Base-by-base conservation (phyloP, 2,113 vertebrate species). In the Cercocebus atys region DNA sequence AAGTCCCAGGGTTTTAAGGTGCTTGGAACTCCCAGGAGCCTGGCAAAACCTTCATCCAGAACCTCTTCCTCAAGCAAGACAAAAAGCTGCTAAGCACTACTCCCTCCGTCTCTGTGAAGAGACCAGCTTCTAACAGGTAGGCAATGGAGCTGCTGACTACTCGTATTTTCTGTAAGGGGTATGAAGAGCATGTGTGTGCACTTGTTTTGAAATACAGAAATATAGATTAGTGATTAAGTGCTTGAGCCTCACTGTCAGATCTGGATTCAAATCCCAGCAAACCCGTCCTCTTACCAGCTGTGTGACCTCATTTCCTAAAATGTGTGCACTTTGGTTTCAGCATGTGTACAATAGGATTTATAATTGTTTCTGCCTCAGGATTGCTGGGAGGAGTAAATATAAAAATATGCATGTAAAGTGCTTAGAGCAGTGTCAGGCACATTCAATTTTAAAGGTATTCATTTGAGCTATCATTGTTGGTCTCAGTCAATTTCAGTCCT, bases 121-220 rank as follows among this genome's bases (percentile, higher is more conserved):
- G 57, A 85, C 45, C 38, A 47, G 9, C 92, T 90, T 87, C 84
- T 96, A 52, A 47, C 70, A 95, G 97, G 98, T 97, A 97, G 90
- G 98, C 45, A 11, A 23, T 17, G 22, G 68, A 30, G 55, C 70
- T 57, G 13, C 12, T 5, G 47, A 64, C 27, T 20, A 8, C 14
- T 0, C 66, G 35, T 35, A 8, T 20, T 40, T 92, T 93, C n/a
- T 72, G 14, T 40, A 59, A 81, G 57, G 61, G 92, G 32, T 45
- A 2, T 64, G 25, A 32, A 82, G 81, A 81, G 32, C n/a, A 3
- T 25, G 5, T 47, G 73, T 25, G 5, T 52, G 78, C 0, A 1
- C 23, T 30, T 72, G 72, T n/a, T 82, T 52, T 59, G 80, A 92
- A 92, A 82, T 7, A 52, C n/a, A 64, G 83, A 76, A 68, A 52